These are phyloP conservation scores for Brachyptera putata DNA, from an alignment of 2,888 invertebrate species.

Conservation along the genomic window DNA sequence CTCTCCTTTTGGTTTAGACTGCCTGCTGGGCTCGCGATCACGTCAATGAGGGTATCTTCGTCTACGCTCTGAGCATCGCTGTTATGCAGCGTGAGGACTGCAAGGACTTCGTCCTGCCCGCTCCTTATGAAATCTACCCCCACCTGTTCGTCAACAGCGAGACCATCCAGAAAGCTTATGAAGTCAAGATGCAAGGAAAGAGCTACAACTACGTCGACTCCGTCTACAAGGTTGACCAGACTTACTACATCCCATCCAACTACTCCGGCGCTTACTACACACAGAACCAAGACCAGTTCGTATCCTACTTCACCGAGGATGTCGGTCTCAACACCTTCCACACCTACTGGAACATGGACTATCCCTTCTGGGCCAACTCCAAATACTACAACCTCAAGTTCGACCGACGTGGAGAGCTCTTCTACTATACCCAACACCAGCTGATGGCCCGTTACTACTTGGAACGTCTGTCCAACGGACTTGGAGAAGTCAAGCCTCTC, in stretches of 20 bases:
- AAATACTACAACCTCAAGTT: conserved; percentile 45
- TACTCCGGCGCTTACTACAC: conserved; percentile 26
- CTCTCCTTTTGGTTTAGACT: conserved; percentile 40
- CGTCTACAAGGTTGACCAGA: conserved; percentile 23
- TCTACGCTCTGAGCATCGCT: conserved; percentile 58
- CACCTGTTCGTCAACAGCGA: conserved; percentile 59
- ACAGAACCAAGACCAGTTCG: conserved; percentile 23
- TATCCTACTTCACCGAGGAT: conserved; percentile 68
- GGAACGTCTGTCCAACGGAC: conserved; percentile 67
- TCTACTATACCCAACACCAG: conserved; percentile 61
- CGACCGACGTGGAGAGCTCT: conserved; percentile 43
- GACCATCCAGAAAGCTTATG: conserved; percentile 50
- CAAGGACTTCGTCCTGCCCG: conserved; percentile 56
- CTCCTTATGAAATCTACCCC: conserved; percentile 64
- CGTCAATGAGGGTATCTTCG: conserved; percentile 61
- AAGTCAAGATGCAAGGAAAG: conserved; percentile 20
- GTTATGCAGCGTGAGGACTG: conserved; percentile 56
- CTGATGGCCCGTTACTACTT: conserved; percentile 65
- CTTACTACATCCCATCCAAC: conserved; percentile 29
- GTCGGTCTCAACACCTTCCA: conserved; percentile 64
- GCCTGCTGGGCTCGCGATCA: conserved; percentile 62
- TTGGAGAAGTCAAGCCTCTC: conserved; percentile 60
- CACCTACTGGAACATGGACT: conserved; percentile 58
- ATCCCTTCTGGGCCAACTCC: conserved; percentile 60
- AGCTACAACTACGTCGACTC: conserved; percentile 3